Percentiles rank a stretch among this genome's conserved stretches.
These are phyloP conservation scores for Acanthacorydalis orientalis DNA, from an alignment of 2,888 invertebrate genomes.

Conservation along the genomic window DNA sequence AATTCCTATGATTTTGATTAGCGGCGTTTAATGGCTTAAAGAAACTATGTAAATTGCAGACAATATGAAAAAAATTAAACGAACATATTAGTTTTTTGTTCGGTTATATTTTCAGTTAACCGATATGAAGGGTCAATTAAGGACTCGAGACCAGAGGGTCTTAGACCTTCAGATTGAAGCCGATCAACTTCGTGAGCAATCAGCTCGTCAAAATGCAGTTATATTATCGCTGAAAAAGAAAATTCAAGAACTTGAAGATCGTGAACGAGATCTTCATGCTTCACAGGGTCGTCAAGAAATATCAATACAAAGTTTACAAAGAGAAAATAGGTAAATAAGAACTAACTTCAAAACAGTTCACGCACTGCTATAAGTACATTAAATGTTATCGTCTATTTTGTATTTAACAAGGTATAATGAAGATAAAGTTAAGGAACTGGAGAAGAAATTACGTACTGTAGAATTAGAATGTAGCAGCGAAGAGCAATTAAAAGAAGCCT, in stretches of 20 bases:
- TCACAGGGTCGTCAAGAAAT: constrained; percentile 45
- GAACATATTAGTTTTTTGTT: not conserved
- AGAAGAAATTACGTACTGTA: constrained; percentile 53
- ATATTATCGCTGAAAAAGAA: constrained; percentile 66
- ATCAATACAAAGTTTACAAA: constrained; percentile 54
- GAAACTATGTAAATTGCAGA: no score
- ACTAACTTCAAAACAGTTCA: no score
- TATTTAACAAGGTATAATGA: constrained; percentile 35
- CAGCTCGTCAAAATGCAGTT: constrained; percentile 65
- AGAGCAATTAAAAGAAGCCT: constrained; percentile 58
- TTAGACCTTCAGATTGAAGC: constrained; percentile 65
- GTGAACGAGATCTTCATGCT: constrained; percentile 51
- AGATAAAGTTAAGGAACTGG: constrained; percentile 59
- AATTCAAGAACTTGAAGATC: constrained; percentile 60
- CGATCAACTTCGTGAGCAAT: constrained; percentile 63
- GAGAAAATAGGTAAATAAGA: constrained; percentile 37
- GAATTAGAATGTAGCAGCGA: constrained; percentile 57
- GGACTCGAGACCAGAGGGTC: constrained; percentile 52
- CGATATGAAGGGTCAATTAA: constrained; percentile 52
- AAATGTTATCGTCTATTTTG: no score
- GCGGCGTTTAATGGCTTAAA: no score
- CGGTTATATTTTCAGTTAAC: constrained; percentile 35
- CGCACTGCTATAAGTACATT: no score
- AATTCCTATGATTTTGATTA: no score
- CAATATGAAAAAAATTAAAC: not conserved